Percentiles rank a stretch among this genome's conserved stretches.
These are phyloP conservation scores for Chaitophorus viminalis DNA, from an alignment of 2,888 invertebrate genomes.

Conservation along the genomic window DNA sequence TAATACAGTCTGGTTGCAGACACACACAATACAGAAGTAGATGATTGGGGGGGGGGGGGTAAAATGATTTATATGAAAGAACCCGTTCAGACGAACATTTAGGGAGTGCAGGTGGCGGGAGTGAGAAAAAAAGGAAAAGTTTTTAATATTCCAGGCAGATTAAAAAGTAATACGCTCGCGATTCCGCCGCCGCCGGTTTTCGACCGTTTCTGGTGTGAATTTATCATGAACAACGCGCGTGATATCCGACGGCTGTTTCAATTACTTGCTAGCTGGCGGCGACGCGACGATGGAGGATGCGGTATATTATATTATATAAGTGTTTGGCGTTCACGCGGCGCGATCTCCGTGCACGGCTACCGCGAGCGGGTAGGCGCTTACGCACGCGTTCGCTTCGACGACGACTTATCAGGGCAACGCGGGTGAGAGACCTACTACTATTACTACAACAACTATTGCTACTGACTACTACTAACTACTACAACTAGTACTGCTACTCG, in stretches of 20 bases:
- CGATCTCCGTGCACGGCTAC: neutral
- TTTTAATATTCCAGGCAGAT: neutral
- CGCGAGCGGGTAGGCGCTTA: neutral
- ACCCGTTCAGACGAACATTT: no score
- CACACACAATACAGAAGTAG: neutral
- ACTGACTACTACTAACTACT: no score
- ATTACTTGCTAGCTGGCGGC: neutral
- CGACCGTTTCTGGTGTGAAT: slow-evolving; percentile 10
- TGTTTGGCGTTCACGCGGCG: neutral
- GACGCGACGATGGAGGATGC: neutral
- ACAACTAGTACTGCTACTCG: no score
- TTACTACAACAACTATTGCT: no score
- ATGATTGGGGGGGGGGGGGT: no score
- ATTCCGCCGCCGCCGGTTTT: neutral
- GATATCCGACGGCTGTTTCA: slow-evolving; percentile 9
- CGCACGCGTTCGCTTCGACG: neutral
- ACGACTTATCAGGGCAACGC: no score
- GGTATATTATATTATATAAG: no score
- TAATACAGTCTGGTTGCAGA: neutral
- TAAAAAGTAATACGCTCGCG: neutral
- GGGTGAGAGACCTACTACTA: no score
- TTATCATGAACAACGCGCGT: slow-evolving; percentile 11
- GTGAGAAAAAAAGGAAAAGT: neutral
- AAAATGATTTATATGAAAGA: neutral
- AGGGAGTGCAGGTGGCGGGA: neutral